Percentiles rank a stretch among this genome's conserved stretches.
These are phyloP conservation scores for Coregonus clupeaformis DNA, from an alignment of 2,113 vertebrate genomes.

Conservation along the genomic window DNA sequence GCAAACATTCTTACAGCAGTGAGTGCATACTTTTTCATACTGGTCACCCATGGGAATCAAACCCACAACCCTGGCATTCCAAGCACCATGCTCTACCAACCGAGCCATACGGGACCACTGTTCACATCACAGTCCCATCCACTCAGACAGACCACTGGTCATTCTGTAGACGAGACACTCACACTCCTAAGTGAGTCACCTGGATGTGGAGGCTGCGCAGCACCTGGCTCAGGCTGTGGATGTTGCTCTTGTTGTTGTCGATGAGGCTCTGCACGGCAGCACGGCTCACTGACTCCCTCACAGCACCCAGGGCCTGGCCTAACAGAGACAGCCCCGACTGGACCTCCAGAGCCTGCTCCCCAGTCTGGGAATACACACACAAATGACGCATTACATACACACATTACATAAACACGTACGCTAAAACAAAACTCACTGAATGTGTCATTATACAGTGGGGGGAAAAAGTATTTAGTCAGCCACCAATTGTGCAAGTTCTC, in stretches of 20 bases:
- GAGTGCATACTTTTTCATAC: too few relatives aligned
- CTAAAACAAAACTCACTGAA: not conserved
- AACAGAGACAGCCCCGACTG: slow-evolving; percentile 25
- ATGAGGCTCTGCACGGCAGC: slow-evolving; percentile 5
- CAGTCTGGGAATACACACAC: slow-evolving; percentile 1
- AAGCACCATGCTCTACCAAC: too few relatives aligned
- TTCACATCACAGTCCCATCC: not conserved
- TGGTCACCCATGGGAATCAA: too few relatives aligned
- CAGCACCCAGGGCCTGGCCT: slow-evolving; percentile 14
- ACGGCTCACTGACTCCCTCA: slow-evolving; percentile 6
- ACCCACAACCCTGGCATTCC: too few relatives aligned
- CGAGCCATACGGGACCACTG: too few relatives aligned
- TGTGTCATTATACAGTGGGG: not conserved
- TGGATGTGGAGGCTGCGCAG: slow-evolving; percentile 33
- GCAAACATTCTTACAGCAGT: not conserved
- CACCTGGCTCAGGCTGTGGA: slow-evolving; percentile 33
- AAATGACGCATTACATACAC: not conserved
- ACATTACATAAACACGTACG: not conserved
- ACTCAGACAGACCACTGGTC: not conserved
- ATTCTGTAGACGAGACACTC: not conserved
- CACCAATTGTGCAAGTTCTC: too few relatives aligned
- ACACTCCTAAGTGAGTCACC: slow-evolving; percentile 15
- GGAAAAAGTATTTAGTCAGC: too few relatives aligned
- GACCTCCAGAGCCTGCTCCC: slow-evolving; percentile 31
- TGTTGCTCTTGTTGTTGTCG: slow-evolving; percentile 34